These are phyloP conservation scores for Lagopus leucura DNA, from an alignment of 2,113 vertebrate species.

Conservation along the genomic window DNA sequence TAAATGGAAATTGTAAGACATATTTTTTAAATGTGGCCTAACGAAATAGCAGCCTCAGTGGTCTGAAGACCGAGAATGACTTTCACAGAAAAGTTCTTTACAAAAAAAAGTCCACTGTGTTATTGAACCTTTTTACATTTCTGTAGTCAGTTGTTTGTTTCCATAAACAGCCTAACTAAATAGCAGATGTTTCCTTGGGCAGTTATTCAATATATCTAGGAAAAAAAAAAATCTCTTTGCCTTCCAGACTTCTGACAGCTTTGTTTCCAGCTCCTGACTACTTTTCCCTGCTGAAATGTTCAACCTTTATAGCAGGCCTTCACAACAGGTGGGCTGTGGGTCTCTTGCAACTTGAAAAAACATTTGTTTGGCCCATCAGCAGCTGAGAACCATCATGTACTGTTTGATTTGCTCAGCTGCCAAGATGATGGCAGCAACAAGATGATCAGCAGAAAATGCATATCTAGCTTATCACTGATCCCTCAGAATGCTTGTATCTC, in stretches of 20 bases:
- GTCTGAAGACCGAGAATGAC: not conserved
- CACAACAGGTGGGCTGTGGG: constrained; percentile 64
- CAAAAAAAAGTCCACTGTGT: not conserved
- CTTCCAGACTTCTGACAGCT: constrained; percentile 67
- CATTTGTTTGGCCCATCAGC: constrained; percentile 72
- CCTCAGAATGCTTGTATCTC: not conserved
- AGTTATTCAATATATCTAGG: constrained; percentile 62
- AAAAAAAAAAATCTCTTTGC: constrained; percentile 32
- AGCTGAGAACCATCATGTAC: constrained; percentile 66
- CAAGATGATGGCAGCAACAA: constrained; percentile 56
- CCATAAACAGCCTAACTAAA: constrained; percentile 62
- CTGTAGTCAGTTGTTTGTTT: constrained; percentile 54
- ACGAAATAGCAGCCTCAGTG: not conserved
- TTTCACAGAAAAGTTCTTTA: not conserved
- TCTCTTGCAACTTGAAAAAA: constrained; percentile 61
- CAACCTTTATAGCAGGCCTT: constrained; percentile 58
- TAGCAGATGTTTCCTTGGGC: constrained; percentile 71
- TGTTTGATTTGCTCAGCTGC: constrained; percentile 70
- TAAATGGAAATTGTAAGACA: not conserved
- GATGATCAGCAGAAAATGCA: constrained; percentile 47
- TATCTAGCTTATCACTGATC: constrained; percentile 40
- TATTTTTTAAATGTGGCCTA: not conserved
- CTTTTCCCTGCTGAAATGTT: constrained; percentile 66
- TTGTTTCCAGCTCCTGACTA: constrained; percentile 65
- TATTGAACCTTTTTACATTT: not conserved